phyloP scores from a whole-genome alignment of 1,140 invertebrate genomes.

The Bombus ignitus region DNA sequence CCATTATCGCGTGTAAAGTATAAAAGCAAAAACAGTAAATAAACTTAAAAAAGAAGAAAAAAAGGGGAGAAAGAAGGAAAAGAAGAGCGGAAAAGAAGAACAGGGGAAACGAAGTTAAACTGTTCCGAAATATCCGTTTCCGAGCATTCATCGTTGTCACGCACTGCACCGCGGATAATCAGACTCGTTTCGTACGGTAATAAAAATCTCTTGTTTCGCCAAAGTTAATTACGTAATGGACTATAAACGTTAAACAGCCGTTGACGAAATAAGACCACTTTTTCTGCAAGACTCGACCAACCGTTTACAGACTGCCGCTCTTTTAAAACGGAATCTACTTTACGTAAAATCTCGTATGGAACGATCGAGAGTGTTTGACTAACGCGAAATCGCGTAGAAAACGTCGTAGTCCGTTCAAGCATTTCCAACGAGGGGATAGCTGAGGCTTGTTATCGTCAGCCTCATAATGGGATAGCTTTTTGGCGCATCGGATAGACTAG shows the following conservation, averaged over 20 bases:
- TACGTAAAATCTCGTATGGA: too few species aligned
- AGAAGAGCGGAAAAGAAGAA: neutral
- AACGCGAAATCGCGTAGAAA: neutral
- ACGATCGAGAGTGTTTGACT: neutral
- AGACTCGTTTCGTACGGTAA: neutral
- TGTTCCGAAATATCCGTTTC: constrained; percentile 30
- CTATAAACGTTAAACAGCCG: constrained; percentile 6
- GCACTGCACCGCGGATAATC: neutral
- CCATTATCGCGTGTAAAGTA: neutral
- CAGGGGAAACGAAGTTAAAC: constrained; percentile 4
- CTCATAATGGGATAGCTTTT: constrained; percentile 35
- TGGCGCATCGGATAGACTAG: neutral
- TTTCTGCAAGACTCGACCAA: neutral
- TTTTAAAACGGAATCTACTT: too few species aligned
- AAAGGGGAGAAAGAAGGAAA: neutral
- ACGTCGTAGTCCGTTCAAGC: neutral
- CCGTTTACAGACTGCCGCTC: neutral
- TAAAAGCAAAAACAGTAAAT: too few species aligned
- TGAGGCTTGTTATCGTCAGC: constrained; percentile 9
- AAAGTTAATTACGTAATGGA: constrained; percentile 17
- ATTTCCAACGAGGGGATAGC: neutral
- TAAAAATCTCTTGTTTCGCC: constrained; percentile 22
- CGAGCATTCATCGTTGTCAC: neutral
- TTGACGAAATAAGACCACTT: too few species aligned
- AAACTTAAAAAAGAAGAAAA: neutral